Base-by-base conservation (phyloP, 2,113 vertebrate species). In the Crotalus helleri region DNA sequence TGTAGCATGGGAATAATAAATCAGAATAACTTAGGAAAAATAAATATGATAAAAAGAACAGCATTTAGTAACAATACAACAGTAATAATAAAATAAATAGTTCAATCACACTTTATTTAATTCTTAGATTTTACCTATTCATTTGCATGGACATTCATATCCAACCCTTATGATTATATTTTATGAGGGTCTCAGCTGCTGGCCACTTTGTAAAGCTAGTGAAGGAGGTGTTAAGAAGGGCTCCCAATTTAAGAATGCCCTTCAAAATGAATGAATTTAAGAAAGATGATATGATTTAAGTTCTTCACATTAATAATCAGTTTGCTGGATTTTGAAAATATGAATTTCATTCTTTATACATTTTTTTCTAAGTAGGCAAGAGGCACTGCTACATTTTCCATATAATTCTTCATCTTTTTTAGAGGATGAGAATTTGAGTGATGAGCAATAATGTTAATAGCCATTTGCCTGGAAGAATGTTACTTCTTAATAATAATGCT, bases 401-500 rank as follows among this genome's bases (percentile, higher is more conserved):
- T 59, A 39, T 54, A 87, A 59, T 51, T 23, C 44, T 55, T 21
- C 15, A 88, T 57, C 90, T 58, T n/a, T 29, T 29, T 46, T 49
- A 24, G 0, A 0, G 33, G 2, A 0, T 53, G 33, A 90, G 24
- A 46, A 17, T 11, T 0, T 39, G 49, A 53, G 7, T 1, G 9
- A 1, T 10, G 13, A 1, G 19, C 51, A 39, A 58, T 49, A 39
- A 44, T 21, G 10, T 89, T 58, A 51, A 89, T 5, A 53, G 53
- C 49, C 3, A 1, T 89, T 23, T 89, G 13, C 54, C 23, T 1
- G 2, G 24, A 29, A 74, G 13, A 88, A 26, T 26, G 2, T 53
- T 58, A 10, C 24, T 55, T 93, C 23, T 61, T 85, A 85, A n/a
- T 58, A 59, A 61, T 61, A n/a, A 88, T 61, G 87, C 23, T 86